A percentile compares a stretch with the other conserved stretches of the same genome.
Conservation (phyloP, 2,888 invertebrate species). For the Chloroclystis v-ata region DNA sequence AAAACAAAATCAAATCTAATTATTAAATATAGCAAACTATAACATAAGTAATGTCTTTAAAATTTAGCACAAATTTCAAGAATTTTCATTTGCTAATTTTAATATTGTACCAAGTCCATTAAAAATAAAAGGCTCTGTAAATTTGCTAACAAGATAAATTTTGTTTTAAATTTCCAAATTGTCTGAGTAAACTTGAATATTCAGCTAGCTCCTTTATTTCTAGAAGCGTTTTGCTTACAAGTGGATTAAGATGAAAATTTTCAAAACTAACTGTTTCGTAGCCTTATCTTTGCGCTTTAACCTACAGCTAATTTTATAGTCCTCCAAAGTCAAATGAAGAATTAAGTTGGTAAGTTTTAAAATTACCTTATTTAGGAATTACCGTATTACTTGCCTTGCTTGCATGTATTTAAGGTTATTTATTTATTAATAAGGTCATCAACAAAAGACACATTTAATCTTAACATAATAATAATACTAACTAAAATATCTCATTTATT, state of each 20-base stretch:
- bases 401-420: too few relatives aligned
- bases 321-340: conserved; percentile 33
- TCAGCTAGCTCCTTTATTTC: conserved; percentile 4
- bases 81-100: neutral
- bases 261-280: conserved; percentile 5
- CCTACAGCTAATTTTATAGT: conserved; percentile 39
- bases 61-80: too few relatives aligned
- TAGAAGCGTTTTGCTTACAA: conserved; percentile 5
- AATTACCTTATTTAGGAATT: too few relatives aligned
- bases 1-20: too few relatives aligned
- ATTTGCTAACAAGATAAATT: conserved; percentile 3
- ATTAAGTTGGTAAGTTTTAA: too few relatives aligned
- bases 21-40: too few relatives aligned
- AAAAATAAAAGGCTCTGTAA: neutral
- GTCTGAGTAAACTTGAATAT: conserved; percentile 2
- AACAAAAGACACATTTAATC: too few relatives aligned
- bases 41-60: too few relatives aligned
- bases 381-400: too few relatives aligned
- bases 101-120: neutral
- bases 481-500: too few relatives aligned
- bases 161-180: neutral
- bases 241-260: conserved; percentile 5
- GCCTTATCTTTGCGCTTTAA: conserved; percentile 4
- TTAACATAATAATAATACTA: too few relatives aligned
- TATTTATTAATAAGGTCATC: too few relatives aligned